Percentiles rank a stretch among this genome's conserved stretches.
These are phyloP conservation scores for Mirounga angustirostris DNA, from an alignment of 2,113 vertebrate species.

Conservation along the genomic window DNA sequence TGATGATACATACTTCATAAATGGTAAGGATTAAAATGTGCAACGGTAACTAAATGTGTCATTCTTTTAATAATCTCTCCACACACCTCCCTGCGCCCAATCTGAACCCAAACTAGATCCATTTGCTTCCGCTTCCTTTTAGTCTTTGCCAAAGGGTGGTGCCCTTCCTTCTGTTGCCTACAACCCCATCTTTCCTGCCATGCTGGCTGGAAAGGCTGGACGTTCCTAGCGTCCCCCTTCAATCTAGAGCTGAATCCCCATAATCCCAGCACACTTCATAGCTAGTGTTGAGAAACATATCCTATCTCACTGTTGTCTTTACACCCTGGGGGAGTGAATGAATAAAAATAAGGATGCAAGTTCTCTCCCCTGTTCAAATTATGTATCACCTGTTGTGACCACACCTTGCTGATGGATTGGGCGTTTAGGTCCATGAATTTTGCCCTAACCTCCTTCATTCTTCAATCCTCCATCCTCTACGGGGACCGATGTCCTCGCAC, in stretches of 20 bases:
- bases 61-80: neutral
- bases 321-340: neutral
- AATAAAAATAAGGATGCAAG: neutral
- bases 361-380: conserved; percentile 9
- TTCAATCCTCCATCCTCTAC: neutral
- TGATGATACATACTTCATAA: neutral
- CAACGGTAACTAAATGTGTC: neutral
- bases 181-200: neutral
- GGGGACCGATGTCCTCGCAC: neutral
- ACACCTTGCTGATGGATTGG: neutral
- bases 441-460: neutral
- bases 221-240: neutral
- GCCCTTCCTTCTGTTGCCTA: neutral
- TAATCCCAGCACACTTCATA: neutral
- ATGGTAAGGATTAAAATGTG: neutral
- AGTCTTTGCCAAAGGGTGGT: neutral
- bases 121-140: neutral
- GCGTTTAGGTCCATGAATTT: conserved; percentile 21
- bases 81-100: neutral
- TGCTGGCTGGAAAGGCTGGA: neutral
- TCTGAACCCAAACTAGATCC: neutral
- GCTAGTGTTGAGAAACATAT: neutral
- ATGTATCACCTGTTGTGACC: neutral
- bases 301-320: neutral
- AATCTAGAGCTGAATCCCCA: neutral